Evolutionary conservation across 2,113 vertebrate genomes (phyloP), one percentile per base, ranked within the genome.

Genomic region (Capreolus pygargus): DNA sequence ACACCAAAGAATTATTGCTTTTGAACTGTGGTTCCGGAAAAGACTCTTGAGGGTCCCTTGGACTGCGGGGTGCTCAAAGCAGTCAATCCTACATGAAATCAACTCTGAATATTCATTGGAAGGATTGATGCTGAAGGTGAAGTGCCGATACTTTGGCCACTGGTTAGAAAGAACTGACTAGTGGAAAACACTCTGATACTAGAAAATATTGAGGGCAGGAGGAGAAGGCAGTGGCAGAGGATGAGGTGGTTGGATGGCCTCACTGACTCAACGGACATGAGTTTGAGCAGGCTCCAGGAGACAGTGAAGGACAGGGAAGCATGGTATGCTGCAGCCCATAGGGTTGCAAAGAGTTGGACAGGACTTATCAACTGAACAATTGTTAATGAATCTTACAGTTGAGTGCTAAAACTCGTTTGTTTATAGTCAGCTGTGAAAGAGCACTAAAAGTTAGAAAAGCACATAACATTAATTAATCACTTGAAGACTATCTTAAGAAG

Each of bases 401-500:
- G 30, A 21, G 21, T 89, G 4, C 21, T 89, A 50, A 86, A 67
- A 74, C 54, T 86, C 4, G 76, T 15, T 96, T 58, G 57, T 61
- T 89, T 93, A 39, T 76, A 67, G 50, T 91, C 33, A 89, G 36
- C 6, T 90, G 33, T 86, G 39, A 83, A 85, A 91, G 11, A 83
- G 7, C 33, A 84, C 88, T 9, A 57, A 74, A 79, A 52, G 1
- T 74, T 93, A 30, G 33, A 57, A 45, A 96, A 43, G 61, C 12
- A 54, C 27, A 27, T 27, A 14, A 50, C 8, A 3, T 5, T 61
- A 97, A 98, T 98, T 97, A 86, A 86, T 57, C 87, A 95, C 52
- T 86, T 96, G 86, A 67, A 64, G 87, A 97, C 10, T 94, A 45
- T 95, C 89, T 97, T 95, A 25, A 78, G 90, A 89, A 94, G 33